Conservation (phyloP, 2,888 invertebrate species). For the Bugula neritina region DNA sequence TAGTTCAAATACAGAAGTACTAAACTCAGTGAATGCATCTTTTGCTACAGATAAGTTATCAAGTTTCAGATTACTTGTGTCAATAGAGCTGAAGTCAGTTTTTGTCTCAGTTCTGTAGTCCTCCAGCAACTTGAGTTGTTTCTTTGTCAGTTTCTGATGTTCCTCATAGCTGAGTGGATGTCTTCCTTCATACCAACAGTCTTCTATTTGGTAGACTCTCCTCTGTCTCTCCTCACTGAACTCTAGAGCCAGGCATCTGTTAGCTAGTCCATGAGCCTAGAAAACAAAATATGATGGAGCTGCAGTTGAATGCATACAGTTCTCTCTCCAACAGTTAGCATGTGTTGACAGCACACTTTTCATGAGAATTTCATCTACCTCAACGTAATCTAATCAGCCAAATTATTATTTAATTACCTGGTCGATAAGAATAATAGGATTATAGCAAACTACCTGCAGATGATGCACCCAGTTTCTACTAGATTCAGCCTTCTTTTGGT, state of each 20-base stretch:
- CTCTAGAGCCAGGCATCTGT: neutral
- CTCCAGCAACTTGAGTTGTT: neutral
- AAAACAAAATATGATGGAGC: no score
- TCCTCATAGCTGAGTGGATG: neutral
- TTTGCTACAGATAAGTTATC: neutral
- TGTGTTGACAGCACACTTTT: no score
- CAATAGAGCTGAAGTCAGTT: neutral
- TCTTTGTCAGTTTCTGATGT: neutral
- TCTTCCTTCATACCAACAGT: neutral
- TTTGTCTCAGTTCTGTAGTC: conserved; percentile 2
- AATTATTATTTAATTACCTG: no score
- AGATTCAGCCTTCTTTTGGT: no score
- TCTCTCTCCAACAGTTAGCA: no score
- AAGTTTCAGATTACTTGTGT: neutral
- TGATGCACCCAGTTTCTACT: no score
- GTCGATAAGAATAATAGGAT: no score
- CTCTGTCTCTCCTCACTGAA: neutral
- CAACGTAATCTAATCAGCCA: no score
- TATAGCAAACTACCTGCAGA: no score
- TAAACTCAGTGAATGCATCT: neutral
- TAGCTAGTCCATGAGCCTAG: conserved; percentile 11
- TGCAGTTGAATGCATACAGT: no score
- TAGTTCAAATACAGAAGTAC: neutral
- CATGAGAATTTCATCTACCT: no score
- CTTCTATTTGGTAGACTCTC: neutral